Evolutionary conservation across 2,888 invertebrate species (phyloP).

Genomic region (Protophormia terraenovae): DNA sequence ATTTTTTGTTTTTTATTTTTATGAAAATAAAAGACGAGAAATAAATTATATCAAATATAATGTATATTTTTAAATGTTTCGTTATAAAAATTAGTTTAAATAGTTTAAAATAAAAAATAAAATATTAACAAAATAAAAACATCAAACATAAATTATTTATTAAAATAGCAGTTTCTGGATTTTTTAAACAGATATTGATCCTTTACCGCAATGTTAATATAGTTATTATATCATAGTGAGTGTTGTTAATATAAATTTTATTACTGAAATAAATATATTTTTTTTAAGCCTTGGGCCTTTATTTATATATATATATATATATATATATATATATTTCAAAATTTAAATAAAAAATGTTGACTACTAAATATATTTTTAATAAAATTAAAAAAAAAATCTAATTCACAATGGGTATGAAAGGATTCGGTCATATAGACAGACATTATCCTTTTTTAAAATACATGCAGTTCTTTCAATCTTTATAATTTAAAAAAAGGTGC

Average conservation of each 20-base stretch:
- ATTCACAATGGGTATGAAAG: background rate
- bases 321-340: background rate
- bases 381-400: background rate
- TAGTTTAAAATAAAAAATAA: background rate
- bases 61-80: background rate
- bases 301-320: background rate
- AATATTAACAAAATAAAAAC: background rate
- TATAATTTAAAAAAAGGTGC: background rate
- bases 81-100: too few species aligned
- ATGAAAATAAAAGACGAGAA: too few species aligned
- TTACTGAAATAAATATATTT: background rate
- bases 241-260: background rate
- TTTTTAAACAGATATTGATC: slow-evolving; percentile 59
- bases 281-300: background rate
- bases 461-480: background rate
- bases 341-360: background rate
- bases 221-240: background rate
- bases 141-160: slow-evolving; percentile 14
- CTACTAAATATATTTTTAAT: background rate
- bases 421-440: background rate
- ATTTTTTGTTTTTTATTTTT: background rate
- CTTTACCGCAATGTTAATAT: slow-evolving; percentile 35
- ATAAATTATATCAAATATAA: background rate
- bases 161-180: slow-evolving; percentile 54
- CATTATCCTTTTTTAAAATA: background rate